Evolutionary conservation across 92 coral and sea anemone species (phyloP), one percentile per base, ranked within the genome.

Genomic region (Epizoanthus scotinus): DNA sequence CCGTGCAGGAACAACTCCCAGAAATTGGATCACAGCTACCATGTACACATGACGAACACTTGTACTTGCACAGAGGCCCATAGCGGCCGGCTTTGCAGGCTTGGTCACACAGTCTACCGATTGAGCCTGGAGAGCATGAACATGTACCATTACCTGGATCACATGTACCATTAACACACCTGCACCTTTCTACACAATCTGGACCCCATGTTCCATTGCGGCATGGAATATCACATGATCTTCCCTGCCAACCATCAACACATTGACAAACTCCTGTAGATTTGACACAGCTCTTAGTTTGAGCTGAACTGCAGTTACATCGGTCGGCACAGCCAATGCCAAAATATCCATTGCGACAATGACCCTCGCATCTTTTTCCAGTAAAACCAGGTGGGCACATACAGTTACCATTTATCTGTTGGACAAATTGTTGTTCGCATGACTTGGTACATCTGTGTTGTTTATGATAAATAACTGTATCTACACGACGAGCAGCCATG

Each of bases 391-490:
- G 88, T 10, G 71, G 78, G 73, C 99, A 95, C 15, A 26, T 56
- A 67, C 99, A 95, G 54, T 8, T 73, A 31, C 99, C 99, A 84
- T 79, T 87, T 49, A 83, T 86, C 96, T 95, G 91, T 68, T 71
- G 29, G 56, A 28, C 7, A 62, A 55, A 61, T 26, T 74, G 40
- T 2, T 10, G 9, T 13, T 27, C 5, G 8, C 20, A 19, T 47
- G 1, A 47, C 15, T 0, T 9, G 52, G 10, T 15, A 47, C 52
- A 14, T 13, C 52, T 47, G 52, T 2, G 14, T 9, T 47, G 15
- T 44, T 44, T 8, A 31, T 31, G 4, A 34, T 34, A 31, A 34
- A 34, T 34, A 34, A 34, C 6, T 34, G 40, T 34, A 34, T 47
- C 12, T 47, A 47, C 13, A 10, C 52, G 2, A 0, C 44, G 44